A percentile compares a stretch with the other conserved stretches of the same genome.
These are phyloP conservation scores for Pogonognathellus flavescens DNA, from an alignment of 1,140 invertebrate genomes.

Conservation along the genomic window DNA sequence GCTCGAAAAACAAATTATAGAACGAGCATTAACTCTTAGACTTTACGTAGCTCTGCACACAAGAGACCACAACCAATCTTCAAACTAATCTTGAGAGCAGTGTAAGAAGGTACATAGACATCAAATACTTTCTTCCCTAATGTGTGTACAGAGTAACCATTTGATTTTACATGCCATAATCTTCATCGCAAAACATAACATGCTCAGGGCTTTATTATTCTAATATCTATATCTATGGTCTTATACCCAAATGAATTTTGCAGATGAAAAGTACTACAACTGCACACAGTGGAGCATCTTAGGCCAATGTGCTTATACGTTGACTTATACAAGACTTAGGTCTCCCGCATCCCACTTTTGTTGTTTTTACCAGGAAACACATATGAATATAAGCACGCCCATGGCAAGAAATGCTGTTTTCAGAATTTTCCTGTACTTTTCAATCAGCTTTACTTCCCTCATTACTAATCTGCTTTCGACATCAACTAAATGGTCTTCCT, in stretches of 20 bases:
- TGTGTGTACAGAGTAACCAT: neutral
- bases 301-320: too few relatives aligned
- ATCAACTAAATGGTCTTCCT: too few relatives aligned
- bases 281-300: too few relatives aligned
- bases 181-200: conserved; percentile 20
- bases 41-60: neutral
- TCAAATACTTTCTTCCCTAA: neutral
- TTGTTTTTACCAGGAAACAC: too few relatives aligned
- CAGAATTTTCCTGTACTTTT: too few relatives aligned
- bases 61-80: neutral
- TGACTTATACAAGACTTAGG: too few relatives aligned
- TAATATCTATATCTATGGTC: conserved; percentile 27
- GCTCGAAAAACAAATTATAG: neutral
- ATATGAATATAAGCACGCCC: too few relatives aligned
- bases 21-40: too few relatives aligned
- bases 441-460: too few relatives aligned
- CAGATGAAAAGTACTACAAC: neutral
- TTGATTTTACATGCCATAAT: conserved; percentile 42
- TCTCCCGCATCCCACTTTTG: too few relatives aligned
- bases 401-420: too few relatives aligned
- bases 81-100: neutral
- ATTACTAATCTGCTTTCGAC: too few relatives aligned
- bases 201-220: conserved; percentile 25
- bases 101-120: neutral
- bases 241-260: conserved; percentile 36